Percentiles rank a stretch among this genome's conserved stretches.
These are phyloP conservation scores for Mus caroli DNA, from an alignment of 2,797 vertebrate genomes.

Conservation along the genomic window DNA sequence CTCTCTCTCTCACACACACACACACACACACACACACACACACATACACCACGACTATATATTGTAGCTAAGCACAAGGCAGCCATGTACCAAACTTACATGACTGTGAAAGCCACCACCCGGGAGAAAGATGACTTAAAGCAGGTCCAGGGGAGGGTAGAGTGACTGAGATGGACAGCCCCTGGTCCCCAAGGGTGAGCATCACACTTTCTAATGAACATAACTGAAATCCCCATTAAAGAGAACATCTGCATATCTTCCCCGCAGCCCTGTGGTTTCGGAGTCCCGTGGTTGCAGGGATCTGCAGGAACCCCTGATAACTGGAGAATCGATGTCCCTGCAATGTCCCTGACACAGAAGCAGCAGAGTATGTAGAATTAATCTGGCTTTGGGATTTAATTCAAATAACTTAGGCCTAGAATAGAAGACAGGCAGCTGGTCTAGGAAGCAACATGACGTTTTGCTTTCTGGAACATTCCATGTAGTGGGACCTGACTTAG, in stretches of 20 bases:
- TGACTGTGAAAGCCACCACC: conserved; percentile 64
- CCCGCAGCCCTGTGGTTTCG: conserved; percentile 59
- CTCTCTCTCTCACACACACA: neutral
- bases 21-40: too few species aligned
- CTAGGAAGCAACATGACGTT: neutral
- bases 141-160: neutral
- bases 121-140: neutral
- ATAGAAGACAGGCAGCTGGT: neutral
- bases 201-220: conserved; percentile 87
- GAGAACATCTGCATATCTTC: conserved; percentile 72
- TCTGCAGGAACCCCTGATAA: conserved; percentile 64
- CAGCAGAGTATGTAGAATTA: conserved; percentile 2
- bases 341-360: conserved; percentile 50
- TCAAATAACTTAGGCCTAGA: conserved; percentile 6
- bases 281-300: conserved; percentile 33
- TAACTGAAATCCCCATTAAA: conserved; percentile 86
- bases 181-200: conserved; percentile 39
- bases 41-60: neutral
- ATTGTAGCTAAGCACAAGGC: neutral
- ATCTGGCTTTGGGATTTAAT: conserved; percentile 2
- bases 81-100: neutral
- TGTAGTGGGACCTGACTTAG: conserved; percentile 7
- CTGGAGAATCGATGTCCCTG: conserved; percentile 40
- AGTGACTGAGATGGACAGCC: neutral
- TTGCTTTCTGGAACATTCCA: conserved; percentile 30